These are phyloP conservation scores for Aleiodes alternator DNA, from an alignment of 2,888 invertebrate genomes.

Conservation along the genomic window DNA sequence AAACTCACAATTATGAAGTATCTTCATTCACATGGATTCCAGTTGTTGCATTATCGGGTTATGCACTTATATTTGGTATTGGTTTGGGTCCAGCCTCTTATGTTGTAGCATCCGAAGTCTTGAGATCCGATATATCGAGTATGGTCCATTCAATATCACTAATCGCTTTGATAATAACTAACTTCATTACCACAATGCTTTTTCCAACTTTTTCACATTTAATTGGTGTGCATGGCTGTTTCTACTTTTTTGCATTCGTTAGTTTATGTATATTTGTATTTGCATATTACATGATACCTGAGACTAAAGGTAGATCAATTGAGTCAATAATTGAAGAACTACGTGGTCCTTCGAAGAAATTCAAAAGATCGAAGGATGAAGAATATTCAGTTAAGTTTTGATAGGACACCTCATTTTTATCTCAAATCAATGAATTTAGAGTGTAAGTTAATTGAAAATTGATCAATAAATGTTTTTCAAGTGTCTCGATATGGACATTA, in stretches of 20 bases:
- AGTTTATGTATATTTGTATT: constrained; percentile 64
- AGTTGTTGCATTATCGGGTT: constrained; percentile 76
- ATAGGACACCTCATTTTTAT: no score
- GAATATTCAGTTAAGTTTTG: constrained; percentile 1
- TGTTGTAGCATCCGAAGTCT: constrained; percentile 77
- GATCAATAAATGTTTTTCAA: not conserved
- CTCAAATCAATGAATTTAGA: no score
- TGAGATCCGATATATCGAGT: constrained; percentile 67
- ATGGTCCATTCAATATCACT: constrained; percentile 62
- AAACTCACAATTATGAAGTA: constrained; percentile 58
- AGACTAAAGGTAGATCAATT: constrained; percentile 68
- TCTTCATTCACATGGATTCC: constrained; percentile 76
- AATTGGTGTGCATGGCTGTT: constrained; percentile 69
- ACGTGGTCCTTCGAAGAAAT: constrained; percentile 55
- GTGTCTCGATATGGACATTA: no score
- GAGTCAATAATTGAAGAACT: constrained; percentile 68
- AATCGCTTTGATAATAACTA: constrained; percentile 62
- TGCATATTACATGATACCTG: constrained; percentile 63
- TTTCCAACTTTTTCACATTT: constrained; percentile 60
- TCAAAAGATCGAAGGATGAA: not conserved
- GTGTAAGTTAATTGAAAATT: not conserved
- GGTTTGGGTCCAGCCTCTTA: constrained; percentile 78
- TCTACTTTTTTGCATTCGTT: constrained; percentile 64
- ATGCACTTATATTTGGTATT: constrained; percentile 77
- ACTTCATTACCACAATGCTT: constrained; percentile 65